phyloP scores from a whole-genome alignment of 2,888 invertebrate species.

The Pachydiplax longipennis region DNA sequence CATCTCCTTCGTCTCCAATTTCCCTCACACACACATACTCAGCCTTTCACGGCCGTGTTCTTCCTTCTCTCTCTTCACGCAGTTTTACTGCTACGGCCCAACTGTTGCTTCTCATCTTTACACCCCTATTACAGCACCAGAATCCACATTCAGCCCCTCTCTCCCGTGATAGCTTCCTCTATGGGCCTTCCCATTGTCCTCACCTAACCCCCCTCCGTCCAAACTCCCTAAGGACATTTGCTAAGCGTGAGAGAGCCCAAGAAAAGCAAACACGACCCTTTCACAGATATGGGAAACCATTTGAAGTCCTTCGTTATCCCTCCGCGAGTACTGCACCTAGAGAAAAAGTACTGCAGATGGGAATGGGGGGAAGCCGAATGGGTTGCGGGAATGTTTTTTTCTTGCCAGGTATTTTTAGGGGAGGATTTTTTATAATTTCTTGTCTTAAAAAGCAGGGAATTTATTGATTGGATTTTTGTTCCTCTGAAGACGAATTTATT shows the following conservation, averaged over 20 bases:
- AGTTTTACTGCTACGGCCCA: constrained; percentile 38
- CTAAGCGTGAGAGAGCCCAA: background rate
- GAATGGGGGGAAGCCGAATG: background rate
- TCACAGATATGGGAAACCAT: constrained; percentile 26
- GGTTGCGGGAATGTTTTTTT: background rate
- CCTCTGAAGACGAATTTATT: background rate
- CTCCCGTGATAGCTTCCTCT: constrained; percentile 4
- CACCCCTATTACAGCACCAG: constrained; percentile 41
- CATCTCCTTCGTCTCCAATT: background rate
- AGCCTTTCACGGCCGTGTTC: background rate
- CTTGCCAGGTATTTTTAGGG: background rate
- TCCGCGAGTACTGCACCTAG: background rate
- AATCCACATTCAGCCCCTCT: constrained; percentile 21
- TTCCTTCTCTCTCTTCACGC: constrained; percentile 1
- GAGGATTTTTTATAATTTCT: background rate
- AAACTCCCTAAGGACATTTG: constrained; percentile 29
- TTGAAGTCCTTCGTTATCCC: background rate
- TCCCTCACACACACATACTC: background rate
- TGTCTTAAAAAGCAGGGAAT: background rate
- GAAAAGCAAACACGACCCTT: constrained; percentile 30
- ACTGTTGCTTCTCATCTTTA: constrained; percentile 40
- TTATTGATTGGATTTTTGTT: background rate
- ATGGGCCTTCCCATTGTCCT: background rate
- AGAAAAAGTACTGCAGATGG: background rate
- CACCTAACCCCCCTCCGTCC: background rate